These are phyloP conservation scores for Sminthurinus aureus DNA, from an alignment of 2,888 invertebrate species.

Conservation along the genomic window DNA sequence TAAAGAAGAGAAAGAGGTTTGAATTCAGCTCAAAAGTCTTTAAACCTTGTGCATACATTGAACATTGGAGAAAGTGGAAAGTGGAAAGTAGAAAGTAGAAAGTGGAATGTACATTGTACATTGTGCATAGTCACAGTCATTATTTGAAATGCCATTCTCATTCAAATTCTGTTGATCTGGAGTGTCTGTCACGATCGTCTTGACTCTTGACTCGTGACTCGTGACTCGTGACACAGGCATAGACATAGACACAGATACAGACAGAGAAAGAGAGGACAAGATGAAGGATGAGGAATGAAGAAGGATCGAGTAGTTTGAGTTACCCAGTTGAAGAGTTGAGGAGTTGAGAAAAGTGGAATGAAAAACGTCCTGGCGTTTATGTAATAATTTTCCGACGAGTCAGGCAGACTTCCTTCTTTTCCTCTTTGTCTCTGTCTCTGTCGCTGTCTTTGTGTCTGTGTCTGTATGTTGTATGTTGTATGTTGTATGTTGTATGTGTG, in stretches of 20 bases:
- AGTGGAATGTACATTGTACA: too few species aligned
- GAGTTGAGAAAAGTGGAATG: neutral
- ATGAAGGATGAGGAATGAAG: too few species aligned
- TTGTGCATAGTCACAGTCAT: neutral
- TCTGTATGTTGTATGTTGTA: too few species aligned
- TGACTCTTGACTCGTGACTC: neutral
- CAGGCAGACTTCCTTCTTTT: neutral
- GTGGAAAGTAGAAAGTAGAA: too few species aligned
- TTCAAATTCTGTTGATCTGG: conserved; percentile 21
- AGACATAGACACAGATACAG: too few species aligned
- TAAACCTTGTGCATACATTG: too few species aligned
- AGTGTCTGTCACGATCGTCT: neutral
- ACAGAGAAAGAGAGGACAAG: too few species aligned
- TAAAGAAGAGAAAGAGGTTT: too few species aligned
- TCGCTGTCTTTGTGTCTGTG: neutral
- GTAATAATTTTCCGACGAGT: neutral
- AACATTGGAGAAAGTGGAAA: too few species aligned
- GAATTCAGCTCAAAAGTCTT: too few species aligned
- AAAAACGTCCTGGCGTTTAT: neutral
- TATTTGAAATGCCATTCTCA: conserved; percentile 8
- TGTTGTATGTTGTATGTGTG: neutral
- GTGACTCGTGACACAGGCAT: too few species aligned
- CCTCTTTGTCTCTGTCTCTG: conserved; percentile 1
- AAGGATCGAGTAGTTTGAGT: too few species aligned
- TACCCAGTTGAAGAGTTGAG: neutral